Conservation (phyloP, 2,113 vertebrate species). For the Rattus rattus region DNA sequence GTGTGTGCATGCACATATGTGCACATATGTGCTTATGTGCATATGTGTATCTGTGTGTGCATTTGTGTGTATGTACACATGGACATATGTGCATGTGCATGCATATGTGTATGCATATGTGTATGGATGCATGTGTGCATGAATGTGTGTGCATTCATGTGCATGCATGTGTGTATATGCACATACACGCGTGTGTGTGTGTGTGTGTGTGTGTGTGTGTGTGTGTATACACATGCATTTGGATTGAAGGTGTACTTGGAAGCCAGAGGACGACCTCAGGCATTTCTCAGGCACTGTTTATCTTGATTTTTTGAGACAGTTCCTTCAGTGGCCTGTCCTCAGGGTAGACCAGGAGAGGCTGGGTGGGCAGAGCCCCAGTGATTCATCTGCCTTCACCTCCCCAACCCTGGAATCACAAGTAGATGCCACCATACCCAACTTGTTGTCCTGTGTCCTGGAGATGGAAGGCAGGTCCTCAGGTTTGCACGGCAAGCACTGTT, state of each 20-base stretch:
- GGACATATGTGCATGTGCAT: not conserved
- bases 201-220: not conserved
- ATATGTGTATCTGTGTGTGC: no score
- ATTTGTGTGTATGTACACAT: not conserved
- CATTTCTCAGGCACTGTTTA: not conserved
- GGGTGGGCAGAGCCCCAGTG: not conserved
- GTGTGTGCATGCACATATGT: no score
- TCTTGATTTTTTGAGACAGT: not conserved
- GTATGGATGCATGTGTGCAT: fast-evolving
- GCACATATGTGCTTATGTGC: no score
- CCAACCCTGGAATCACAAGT: no score
- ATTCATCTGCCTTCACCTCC: not conserved
- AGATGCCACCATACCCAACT: no score
- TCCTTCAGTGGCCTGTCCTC: not conserved
- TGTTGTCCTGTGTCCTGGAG: not conserved
- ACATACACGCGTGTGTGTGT: no score
- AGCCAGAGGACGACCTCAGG: not conserved
- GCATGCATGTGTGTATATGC: no score
- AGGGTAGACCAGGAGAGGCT: not conserved
- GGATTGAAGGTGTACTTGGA: not conserved
- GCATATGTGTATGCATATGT: not conserved
- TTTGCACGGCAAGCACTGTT: no score
- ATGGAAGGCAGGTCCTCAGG: not conserved
- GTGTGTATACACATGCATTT: not conserved
- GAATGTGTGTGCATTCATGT: not conserved